Conservation (phyloP, 2,797 vertebrate genomes). For the Limosa lapponica region DNA sequence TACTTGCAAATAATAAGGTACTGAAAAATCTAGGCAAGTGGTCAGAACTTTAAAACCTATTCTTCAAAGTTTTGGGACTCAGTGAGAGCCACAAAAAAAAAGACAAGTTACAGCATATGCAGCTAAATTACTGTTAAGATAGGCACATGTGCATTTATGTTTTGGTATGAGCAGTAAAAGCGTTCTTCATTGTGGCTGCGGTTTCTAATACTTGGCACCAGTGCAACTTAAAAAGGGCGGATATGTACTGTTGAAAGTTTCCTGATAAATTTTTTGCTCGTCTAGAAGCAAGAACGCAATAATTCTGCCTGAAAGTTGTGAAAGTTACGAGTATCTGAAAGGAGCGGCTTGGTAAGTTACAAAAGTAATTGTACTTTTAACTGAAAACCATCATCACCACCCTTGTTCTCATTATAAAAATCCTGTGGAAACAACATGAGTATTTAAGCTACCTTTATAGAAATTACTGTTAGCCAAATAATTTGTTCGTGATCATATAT, state of each 20-base stretch:
- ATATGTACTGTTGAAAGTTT: constrained; percentile 2
- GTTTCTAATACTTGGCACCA: not conserved
- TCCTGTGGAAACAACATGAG: not conserved
- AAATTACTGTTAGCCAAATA: constrained; percentile 37
- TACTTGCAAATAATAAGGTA: not conserved
- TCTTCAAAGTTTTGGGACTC: not conserved
- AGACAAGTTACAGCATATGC: not conserved
- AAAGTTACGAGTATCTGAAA: not conserved
- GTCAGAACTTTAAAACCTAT: not conserved
- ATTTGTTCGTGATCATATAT: not conserved
- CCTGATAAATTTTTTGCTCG: not conserved
- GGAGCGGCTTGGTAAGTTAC: not conserved
- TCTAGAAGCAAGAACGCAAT: not conserved
- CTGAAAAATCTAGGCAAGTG: not conserved
- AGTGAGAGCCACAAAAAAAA: not conserved
- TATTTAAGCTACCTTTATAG: not conserved
- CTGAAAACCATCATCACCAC: not conserved
- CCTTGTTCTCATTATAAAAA: not conserved
- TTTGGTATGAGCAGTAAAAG: not conserved
- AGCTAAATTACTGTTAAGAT: not conserved
- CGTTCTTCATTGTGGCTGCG: not conserved
- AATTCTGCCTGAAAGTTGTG: not conserved
- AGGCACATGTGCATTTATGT: not conserved
- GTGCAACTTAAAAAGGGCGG: not conserved
- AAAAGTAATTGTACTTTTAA: not conserved